Conservation (phyloP, 2,113 vertebrate genomes). For the Micronisus gabar region DNA sequence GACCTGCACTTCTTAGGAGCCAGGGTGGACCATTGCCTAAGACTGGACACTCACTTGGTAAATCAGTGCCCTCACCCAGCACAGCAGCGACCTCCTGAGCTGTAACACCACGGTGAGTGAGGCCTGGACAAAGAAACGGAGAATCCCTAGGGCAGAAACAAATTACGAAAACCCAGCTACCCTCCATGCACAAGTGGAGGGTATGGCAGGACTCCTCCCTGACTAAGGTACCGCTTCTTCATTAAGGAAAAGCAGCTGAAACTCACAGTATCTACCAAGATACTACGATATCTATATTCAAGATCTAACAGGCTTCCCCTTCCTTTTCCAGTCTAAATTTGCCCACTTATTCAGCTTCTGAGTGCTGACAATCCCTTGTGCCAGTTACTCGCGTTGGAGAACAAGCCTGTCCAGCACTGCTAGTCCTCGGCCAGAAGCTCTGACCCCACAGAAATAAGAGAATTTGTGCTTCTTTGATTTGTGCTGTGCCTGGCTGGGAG, state of each 20-base stretch:
- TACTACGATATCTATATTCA: neutral
- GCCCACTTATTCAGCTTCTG: neutral
- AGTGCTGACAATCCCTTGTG: neutral
- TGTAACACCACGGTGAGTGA: neutral
- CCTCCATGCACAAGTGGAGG: fast-evolving
- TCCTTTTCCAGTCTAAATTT: neutral
- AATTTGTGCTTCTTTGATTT: neutral
- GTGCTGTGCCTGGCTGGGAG: neutral
- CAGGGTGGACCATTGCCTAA: neutral
- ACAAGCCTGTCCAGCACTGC: neutral
- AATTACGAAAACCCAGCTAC: neutral
- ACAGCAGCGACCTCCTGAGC: neutral
- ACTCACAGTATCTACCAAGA: neutral
- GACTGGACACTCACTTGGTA: neutral
- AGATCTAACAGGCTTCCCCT: neutral
- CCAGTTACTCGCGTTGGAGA: neutral
- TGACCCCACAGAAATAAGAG: neutral
- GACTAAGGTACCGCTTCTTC: neutral
- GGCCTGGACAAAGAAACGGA: neutral
- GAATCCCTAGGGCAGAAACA: neutral
- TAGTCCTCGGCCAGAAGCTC: neutral
- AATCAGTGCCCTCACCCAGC: neutral
- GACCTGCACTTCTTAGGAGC: neutral
- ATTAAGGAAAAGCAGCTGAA: neutral
- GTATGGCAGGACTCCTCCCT: neutral